Percentiles rank a stretch among this genome's conserved stretches.
phyloP scores from a whole-genome alignment of 2,113 vertebrate genomes.

The Ramphastos sulfuratus region DNA sequence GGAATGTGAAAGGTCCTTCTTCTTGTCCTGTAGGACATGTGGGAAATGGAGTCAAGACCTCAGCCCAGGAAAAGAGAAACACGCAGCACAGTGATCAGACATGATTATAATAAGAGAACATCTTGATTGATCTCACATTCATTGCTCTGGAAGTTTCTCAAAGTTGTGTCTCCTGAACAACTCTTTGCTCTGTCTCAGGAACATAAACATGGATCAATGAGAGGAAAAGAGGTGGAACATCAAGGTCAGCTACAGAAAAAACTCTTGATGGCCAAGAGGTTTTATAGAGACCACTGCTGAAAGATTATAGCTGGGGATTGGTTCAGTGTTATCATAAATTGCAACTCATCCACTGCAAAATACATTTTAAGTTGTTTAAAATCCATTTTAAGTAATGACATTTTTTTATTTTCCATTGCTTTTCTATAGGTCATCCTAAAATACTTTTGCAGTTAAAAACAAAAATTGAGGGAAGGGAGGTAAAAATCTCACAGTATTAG shows the following conservation, averaged over 20 bases:
- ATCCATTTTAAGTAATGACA: not conserved
- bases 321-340: not conserved
- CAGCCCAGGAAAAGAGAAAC: not conserved
- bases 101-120: not conserved
- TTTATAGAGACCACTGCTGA: not conserved
- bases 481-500: not conserved
- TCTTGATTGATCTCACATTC: not conserved
- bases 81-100: not conserved
- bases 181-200: not conserved
- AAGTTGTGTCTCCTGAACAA: not conserved
- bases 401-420: not conserved
- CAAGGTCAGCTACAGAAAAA: not conserved
- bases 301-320: too few species aligned
- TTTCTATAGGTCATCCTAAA: not conserved
- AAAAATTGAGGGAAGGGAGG: not conserved
- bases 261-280: not conserved
- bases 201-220: not conserved
- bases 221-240: not conserved
- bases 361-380: too few species aligned
- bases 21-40: conserved; percentile 76
- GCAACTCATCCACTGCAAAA: not conserved
- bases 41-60: not conserved
- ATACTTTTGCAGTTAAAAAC: not conserved
- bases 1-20: conserved; percentile 82
- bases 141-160: not conserved